Conservation (phyloP, 2,888 invertebrate genomes). For the Furcula furcula region DNA sequence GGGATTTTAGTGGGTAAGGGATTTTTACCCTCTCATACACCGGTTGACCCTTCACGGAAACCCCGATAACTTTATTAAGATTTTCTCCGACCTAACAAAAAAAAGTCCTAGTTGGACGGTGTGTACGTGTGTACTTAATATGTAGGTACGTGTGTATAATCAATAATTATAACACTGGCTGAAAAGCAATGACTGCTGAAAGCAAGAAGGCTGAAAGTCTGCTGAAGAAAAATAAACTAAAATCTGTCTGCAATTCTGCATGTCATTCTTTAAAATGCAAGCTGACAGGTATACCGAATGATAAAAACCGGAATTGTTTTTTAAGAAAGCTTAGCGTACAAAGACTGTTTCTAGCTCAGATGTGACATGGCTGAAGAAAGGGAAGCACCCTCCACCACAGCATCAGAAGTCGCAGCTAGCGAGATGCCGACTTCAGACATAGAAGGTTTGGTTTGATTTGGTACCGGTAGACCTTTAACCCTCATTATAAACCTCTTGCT, state of each 20-base stretch:
- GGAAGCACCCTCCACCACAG: constrained; percentile 16
- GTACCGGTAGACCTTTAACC: too few species aligned
- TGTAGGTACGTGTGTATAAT: too few species aligned
- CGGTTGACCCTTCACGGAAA: too few species aligned
- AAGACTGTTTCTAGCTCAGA: constrained; percentile 52
- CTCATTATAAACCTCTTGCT: too few species aligned
- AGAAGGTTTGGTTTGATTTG: too few species aligned
- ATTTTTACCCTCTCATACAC: too few species aligned
- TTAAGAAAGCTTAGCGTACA: constrained; percentile 9
- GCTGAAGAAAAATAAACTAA: constrained; percentile 2
- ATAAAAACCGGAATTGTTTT: constrained; percentile 8
- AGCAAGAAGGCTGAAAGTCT: not conserved
- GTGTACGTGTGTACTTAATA: too few species aligned
- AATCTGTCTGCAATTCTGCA: constrained; percentile 9
- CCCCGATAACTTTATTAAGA: too few species aligned
- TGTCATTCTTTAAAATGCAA: constrained; percentile 56
- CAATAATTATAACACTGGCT: constrained; percentile 9
- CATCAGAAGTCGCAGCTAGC: constrained; percentile 35
- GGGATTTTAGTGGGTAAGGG: too few species aligned
- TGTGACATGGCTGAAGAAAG: constrained; percentile 36
- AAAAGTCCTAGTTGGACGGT: too few species aligned
- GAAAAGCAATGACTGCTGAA: too few species aligned
- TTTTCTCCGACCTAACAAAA: too few species aligned
- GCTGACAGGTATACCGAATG: constrained; percentile 27
- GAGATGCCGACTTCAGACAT: constrained; percentile 34